Percentiles rank a stretch among this genome's conserved stretches.
Evolutionary conservation across 1,140 invertebrate species (phyloP).

Genomic region (Agraylea sexmaculata): DNA sequence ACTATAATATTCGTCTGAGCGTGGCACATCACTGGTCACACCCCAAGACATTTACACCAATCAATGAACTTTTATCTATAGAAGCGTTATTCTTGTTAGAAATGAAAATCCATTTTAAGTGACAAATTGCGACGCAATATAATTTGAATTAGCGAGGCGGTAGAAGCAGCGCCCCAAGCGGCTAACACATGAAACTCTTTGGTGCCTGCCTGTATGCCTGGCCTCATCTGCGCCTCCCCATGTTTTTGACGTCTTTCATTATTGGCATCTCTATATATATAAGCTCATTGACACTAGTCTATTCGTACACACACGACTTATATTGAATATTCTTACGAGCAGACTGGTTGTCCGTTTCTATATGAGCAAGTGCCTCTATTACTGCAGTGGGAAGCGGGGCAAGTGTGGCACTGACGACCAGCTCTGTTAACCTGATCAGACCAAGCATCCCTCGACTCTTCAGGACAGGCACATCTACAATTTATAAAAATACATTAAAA

Average conservation of each 20-base stretch:
- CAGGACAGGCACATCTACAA: constrained; percentile 60
- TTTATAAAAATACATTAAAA: neutral
- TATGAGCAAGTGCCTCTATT: constrained; percentile 74
- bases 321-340: constrained; percentile 49
- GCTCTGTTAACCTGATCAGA: constrained; percentile 45
- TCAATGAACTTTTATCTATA: no score
- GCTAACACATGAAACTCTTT: no score
- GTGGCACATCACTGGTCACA: no score
- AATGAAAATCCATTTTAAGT: no score
- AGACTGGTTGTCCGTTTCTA: constrained; percentile 58
- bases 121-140: no score
- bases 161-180: no score
- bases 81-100: no score
- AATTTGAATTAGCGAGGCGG: no score
- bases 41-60: no score
- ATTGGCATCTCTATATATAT: constrained; percentile 2
- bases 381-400: constrained; percentile 67
- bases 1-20: no score
- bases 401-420: constrained; percentile 65
- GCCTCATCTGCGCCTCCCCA: no score
- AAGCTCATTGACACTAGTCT: constrained; percentile 1
- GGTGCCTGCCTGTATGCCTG: no score
- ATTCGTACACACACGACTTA: constrained; percentile 10
- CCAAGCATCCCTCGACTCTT: constrained; percentile 66
- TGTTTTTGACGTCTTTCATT: neutral